phyloP scores from a whole-genome alignment of 2,888 invertebrate genomes.

The Zootermopsis nevadensis region DNA sequence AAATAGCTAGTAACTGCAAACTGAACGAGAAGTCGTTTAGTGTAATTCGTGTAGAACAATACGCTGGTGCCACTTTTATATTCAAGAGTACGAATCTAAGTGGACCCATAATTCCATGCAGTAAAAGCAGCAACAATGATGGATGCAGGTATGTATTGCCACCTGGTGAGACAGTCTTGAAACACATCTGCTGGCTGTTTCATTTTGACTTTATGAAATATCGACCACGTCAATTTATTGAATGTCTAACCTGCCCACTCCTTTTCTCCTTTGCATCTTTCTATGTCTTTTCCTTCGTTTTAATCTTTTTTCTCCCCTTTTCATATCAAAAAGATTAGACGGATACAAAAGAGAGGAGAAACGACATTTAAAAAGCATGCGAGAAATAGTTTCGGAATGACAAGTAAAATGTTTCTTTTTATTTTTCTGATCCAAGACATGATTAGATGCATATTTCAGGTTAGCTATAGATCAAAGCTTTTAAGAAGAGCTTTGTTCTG shows the following conservation, averaged over 20 bases:
- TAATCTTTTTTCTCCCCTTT: slow-evolving; percentile 32
- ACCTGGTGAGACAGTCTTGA: slow-evolving; percentile 39
- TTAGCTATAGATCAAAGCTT: slow-evolving; percentile 32
- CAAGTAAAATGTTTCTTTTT: slow-evolving; percentile 14
- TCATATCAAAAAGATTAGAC: slow-evolving; percentile 42
- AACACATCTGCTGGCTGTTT: slow-evolving; percentile 40
- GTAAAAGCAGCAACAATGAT: slow-evolving; percentile 40
- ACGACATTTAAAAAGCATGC: slow-evolving; percentile 33
- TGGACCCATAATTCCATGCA: slow-evolving; percentile 41
- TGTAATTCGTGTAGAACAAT: neutral
- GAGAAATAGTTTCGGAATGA: slow-evolving; percentile 37
- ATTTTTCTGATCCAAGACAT: slow-evolving; percentile 15
- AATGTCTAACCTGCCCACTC: slow-evolving; percentile 38
- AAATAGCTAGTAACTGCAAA: neutral
- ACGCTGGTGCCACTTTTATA: slow-evolving; percentile 21
- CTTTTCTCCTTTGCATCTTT: slow-evolving; percentile 23
- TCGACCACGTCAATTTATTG: slow-evolving; percentile 41
- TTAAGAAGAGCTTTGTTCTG: neutral
- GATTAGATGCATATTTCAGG: slow-evolving; percentile 40
- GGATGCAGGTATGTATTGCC: slow-evolving; percentile 43
- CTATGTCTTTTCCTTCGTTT: slow-evolving; percentile 34
- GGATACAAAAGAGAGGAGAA: slow-evolving; percentile 24
- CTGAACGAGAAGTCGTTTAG: neutral
- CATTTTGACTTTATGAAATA: slow-evolving; percentile 40
- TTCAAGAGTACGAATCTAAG: slow-evolving; percentile 2